Evolutionary conservation across 2,113 vertebrate genomes (phyloP), one percentile per base, ranked within the genome.

Genomic region (Epinephelus moara): DNA sequence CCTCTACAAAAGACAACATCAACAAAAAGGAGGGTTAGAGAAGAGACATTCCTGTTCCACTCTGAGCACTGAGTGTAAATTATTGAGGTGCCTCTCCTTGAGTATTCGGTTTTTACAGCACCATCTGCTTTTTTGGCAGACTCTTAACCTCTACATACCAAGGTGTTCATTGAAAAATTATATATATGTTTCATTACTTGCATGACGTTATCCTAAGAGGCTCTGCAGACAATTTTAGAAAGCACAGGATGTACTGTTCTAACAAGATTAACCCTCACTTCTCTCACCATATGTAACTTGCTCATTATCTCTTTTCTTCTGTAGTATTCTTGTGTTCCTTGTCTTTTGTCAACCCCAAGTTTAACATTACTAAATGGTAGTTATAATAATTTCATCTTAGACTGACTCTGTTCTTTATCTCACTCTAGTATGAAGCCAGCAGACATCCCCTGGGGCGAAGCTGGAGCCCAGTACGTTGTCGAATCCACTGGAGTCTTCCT

Each of bases 401-500:
- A 55, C 14, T 67, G 30, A 77, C 42, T 3, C 6, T 45, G 1
- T 15, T 80, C 17, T 62, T 52, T 88, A 33, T 75, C 17, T 79
- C 14, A 49, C 57, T 49, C 30, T 13, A 94, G 93, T 21, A 93
- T 92, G 91, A 94, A 92, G 81, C 93, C 82, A 81, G 89, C 87
- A 70, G 97, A 97, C 23, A 97, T 97, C 89, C 97, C 97, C 33
- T 97, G 97, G 97, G 95, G 94, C 1, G 57, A 81, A 0, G 82
- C 94, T 1, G 96, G 96, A 49, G 96, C 93, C 37, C 70, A 93
- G 30, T 98, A 96, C 3, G 96, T 98, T 14, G 97, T 97, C 0
- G 97, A 98, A 85, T 96, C 96, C 80, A 97, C 97, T 0, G 97
- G 97, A 64, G 95, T 97, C 57, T 97, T 97, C 94, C 95, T 97